These are phyloP conservation scores for Lophius americanus DNA, from an alignment of 2,797 vertebrate genomes.

Conservation along the genomic window DNA sequence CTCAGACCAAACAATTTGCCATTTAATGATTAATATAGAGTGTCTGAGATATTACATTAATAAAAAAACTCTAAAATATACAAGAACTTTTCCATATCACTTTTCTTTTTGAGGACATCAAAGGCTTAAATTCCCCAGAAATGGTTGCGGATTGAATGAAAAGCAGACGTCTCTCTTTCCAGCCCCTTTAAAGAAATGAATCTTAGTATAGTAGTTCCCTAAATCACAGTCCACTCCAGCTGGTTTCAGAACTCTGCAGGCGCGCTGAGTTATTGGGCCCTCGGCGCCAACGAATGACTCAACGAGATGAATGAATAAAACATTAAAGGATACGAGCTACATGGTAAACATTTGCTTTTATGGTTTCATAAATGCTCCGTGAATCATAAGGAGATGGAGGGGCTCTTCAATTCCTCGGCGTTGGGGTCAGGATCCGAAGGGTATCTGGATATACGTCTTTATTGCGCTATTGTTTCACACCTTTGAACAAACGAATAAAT, in stretches of 20 bases:
- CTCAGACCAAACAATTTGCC: too few species aligned
- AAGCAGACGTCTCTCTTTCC: conserved; percentile 3
- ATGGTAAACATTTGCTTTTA: conserved; percentile 6
- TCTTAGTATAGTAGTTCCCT: conserved; percentile 17
- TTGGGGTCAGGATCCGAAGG: neutral
- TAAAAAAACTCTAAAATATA: too few species aligned
- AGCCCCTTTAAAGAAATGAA: conserved; percentile 17
- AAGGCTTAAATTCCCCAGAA: too few species aligned
- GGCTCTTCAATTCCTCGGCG: too few species aligned
- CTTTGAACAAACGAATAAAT: neutral
- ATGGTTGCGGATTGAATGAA: neutral
- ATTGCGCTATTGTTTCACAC: neutral
- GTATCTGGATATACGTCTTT: too few species aligned
- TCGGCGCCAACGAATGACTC: conserved; percentile 6
- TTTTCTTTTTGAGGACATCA: too few species aligned
- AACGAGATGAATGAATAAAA: conserved; percentile 30
- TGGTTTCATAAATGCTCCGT: conserved; percentile 15
- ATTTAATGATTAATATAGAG: too few species aligned
- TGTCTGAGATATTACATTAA: too few species aligned
- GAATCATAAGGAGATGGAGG: neutral
- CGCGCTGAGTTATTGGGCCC: conserved; percentile 9
- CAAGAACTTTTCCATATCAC: too few species aligned
- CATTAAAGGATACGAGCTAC: conserved; percentile 15
- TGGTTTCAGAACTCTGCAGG: conserved; percentile 11
- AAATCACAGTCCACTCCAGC: conserved; percentile 19